Base-by-base conservation (phyloP, 2,888 invertebrate species). In the Amiota communis region DNA sequence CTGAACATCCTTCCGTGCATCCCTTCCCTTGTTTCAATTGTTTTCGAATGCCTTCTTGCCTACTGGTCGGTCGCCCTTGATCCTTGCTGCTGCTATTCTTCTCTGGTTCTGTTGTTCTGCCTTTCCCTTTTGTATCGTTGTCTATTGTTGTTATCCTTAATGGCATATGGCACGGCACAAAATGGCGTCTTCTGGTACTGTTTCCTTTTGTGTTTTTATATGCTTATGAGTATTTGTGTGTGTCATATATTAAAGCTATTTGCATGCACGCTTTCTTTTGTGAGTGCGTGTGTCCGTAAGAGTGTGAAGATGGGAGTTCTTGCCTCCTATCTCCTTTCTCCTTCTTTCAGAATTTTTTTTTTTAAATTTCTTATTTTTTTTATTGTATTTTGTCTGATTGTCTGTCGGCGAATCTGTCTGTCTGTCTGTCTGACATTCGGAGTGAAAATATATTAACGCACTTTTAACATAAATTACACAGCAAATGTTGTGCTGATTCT, bases 191-290 rank as follows among this genome's bases (percentile, higher is more conserved):
- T 57, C 15, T 15, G 17, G 8, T 53, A 13, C n/a, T 12, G 57
- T 17, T 13, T 57, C 57, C 57, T 15, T 13, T 36, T 36, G 36
- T 36, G 6, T 36, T 36, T 36, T 36, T 36, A 36, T 36, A 36
- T 36, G 36, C 4, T 36, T 36, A 6, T 36, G 0, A 36, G 36
- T 36, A 36, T 36, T 36, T 57, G 57, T 17, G 13, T 17, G 57
- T 17, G 17, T 53, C 20, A 57, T 17, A 57, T 57, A 17, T 17
- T 57, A 17, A 57, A 57, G 57, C 17, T 57, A 57, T 57, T 57
- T 57, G 57, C 13, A n/a, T 17, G 17, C 57, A n/a, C 10, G 15
- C 17, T 13, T 57, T 10, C 57, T n/a, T 57, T n/a, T 17, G 57
- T 57, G 15, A 12, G 2, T 57, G 57, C 57, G n/a, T 51, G 51